These are phyloP conservation scores for Megamerina dolium DNA, from an alignment of 2,888 invertebrate species.

Conservation along the genomic window DNA sequence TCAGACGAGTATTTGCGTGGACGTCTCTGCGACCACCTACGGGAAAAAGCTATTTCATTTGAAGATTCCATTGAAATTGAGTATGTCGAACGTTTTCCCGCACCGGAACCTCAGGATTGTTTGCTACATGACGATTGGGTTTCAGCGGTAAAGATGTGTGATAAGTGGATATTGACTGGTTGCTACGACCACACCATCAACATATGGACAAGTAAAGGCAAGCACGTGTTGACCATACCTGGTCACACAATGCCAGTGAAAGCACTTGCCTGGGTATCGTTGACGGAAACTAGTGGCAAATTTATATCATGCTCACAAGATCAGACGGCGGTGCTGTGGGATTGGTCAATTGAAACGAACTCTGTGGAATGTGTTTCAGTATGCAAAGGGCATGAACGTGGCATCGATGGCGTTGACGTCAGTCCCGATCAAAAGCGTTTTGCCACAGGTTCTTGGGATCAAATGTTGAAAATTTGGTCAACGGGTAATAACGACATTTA, in stretches of 20 bases:
- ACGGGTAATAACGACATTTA: conserved; percentile 51
- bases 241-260: conserved; percentile 85
- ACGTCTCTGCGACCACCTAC: conserved; percentile 65
- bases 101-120: conserved; percentile 88
- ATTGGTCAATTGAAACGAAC: conserved; percentile 70
- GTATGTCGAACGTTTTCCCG: conserved; percentile 83
- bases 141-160: conserved; percentile 69
- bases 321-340: conserved; percentile 85
- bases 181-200: conserved; percentile 91
- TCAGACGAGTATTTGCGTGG: conserved; percentile 69
- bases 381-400: conserved; percentile 87
- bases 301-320: conserved; percentile 87
- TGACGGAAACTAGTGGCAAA: conserved; percentile 58
- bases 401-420: conserved; percentile 80
- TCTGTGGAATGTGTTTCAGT: conserved; percentile 72
- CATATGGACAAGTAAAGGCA: conserved; percentile 82
- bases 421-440: conserved; percentile 60
- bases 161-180: conserved; percentile 79
- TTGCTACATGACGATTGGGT: conserved; percentile 97
- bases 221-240: conserved; percentile 74
- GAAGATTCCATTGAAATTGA: conserved; percentile 86
- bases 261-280: conserved; percentile 78
- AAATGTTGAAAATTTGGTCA: conserved; percentile 87
- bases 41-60: conserved; percentile 67
- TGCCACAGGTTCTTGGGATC: conserved; percentile 91